A percentile compares a stretch with the other conserved stretches of the same genome.
Evolutionary conservation across 2,888 invertebrate species (phyloP).

Genomic region (Microplitis deprimator): DNA sequence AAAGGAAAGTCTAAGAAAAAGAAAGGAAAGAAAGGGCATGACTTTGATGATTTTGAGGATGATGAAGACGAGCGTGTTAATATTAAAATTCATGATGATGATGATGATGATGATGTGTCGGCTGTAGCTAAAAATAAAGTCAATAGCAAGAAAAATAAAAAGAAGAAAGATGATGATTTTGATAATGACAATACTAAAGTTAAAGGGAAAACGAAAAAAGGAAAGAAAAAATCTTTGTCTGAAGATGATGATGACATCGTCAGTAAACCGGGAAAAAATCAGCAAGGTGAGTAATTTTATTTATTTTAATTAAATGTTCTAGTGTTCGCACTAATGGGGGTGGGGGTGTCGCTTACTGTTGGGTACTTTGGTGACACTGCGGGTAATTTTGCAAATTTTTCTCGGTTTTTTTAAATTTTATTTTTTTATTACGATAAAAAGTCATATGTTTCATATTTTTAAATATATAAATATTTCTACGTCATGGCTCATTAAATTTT

Average conservation of each 20-base stretch:
- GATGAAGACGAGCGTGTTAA: slow-evolving; percentile 47
- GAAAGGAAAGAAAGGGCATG: slow-evolving; percentile 58
- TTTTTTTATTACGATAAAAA: too few relatives aligned
- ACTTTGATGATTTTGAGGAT: slow-evolving; percentile 55
- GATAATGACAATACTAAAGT: slow-evolving; percentile 53
- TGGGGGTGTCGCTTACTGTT: too few relatives aligned
- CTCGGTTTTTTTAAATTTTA: too few relatives aligned
- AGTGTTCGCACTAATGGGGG: too few relatives aligned
- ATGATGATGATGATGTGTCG: slow-evolving; percentile 49
- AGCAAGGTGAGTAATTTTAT: slow-evolving; percentile 33
- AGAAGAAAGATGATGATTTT: slow-evolving; percentile 49
- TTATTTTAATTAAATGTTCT: background rate
- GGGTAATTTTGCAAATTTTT: too few relatives aligned
- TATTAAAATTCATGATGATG: slow-evolving; percentile 50
- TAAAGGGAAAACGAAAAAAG: slow-evolving; percentile 67
- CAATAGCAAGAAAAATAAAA: slow-evolving; percentile 42
- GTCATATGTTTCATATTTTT: too few relatives aligned
- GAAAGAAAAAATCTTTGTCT: slow-evolving; percentile 66
- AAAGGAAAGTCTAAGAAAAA: slow-evolving; percentile 66
- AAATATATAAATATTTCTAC: too few relatives aligned
- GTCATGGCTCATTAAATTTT: too few relatives aligned
- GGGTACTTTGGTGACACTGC: too few relatives aligned
- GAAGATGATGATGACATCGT: slow-evolving; percentile 61
- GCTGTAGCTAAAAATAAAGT: slow-evolving; percentile 21
- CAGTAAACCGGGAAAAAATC: slow-evolving; percentile 46